Base-by-base conservation (phyloP, 1,140 invertebrate species). In the Platorchestia sp. region DNA sequence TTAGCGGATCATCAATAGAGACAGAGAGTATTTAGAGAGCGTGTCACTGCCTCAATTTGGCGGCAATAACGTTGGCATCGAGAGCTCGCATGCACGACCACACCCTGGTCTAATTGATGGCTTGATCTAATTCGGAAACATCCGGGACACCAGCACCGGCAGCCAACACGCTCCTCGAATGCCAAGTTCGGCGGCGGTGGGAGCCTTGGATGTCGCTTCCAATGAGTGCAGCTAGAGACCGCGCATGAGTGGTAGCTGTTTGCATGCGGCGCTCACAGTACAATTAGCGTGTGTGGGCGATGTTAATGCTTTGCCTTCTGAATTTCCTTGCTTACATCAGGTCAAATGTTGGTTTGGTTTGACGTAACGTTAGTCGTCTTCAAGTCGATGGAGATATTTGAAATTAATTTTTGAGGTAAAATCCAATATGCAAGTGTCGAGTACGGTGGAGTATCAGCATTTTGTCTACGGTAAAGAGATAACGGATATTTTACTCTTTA, bases 61-160 rank as follows among this genome's bases (percentile, higher is more conserved):
- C 43, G 16, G 91, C 91, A 93, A 93, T 93, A 93, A 93, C 91
- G 91, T 93, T 93, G 91, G 43, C 91, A 93, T 93, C 43, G 91
- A 93, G 91, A 93, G 43, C 43, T 47, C 44, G 91, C 91, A 93
- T 93, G 91, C 91, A 36, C 91, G 91, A 44, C 91, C 91, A 93
- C 91, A 93, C 91, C 91, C 91, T 45, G 43, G 45, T 44, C 45
- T 93, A 93, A 93, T 93, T 93, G 91, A 93, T 93, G 91, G 91
- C 45, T 93, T 93, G 43, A 93, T 93, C 91, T 93, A 93, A 93
- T 93, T 93, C 45, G 41, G 41, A 45, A 93, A 45, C 91, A 93
- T 93, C 91, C 91, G 44, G 43, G 91, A 45, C 44, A 93, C 91
- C 44, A 14, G 91, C 91, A 90, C 87, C 41, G 27, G 87, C 44